A percentile compares a stretch with the other conserved stretches of the same genome.
Conservation (phyloP, 2,888 invertebrate species). For the Pyrrhosoma nymphula region DNA sequence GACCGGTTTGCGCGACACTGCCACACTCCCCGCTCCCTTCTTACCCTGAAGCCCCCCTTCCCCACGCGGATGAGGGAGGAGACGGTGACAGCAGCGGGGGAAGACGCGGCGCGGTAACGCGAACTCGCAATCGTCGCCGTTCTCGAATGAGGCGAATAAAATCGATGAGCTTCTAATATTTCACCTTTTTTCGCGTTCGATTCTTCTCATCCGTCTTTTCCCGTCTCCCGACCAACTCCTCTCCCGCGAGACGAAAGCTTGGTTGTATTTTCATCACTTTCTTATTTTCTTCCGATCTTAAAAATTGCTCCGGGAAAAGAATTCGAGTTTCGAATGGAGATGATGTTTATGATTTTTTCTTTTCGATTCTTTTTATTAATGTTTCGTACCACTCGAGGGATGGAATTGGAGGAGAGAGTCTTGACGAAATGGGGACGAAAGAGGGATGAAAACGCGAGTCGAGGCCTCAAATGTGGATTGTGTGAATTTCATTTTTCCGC, state of each 20-base stretch:
- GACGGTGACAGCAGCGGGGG: no score
- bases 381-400: neutral
- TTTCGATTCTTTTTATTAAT: neutral
- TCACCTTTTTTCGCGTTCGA: neutral
- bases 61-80: no score
- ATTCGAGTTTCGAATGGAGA: constrained; percentile 7
- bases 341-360: neutral
- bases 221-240: neutral
- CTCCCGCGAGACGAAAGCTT: neutral
- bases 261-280: neutral
- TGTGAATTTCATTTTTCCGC: neutral
- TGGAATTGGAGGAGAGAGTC: neutral
- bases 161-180: constrained; percentile 45
- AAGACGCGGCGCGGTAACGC: neutral
- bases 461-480: neutral
- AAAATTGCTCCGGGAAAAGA: constrained; percentile 2
- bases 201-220: neutral
- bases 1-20: neutral
- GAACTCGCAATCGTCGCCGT: constrained; percentile 27
- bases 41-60: neutral
- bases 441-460: neutral
- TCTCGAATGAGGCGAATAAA: constrained; percentile 31
- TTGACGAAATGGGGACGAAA: neutral
- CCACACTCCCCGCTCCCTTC: no score
- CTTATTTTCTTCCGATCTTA: neutral